Evolutionary conservation across 2,113 vertebrate genomes (phyloP), one percentile per base, ranked within the genome.

Genomic region (Cygnus atratus): DNA sequence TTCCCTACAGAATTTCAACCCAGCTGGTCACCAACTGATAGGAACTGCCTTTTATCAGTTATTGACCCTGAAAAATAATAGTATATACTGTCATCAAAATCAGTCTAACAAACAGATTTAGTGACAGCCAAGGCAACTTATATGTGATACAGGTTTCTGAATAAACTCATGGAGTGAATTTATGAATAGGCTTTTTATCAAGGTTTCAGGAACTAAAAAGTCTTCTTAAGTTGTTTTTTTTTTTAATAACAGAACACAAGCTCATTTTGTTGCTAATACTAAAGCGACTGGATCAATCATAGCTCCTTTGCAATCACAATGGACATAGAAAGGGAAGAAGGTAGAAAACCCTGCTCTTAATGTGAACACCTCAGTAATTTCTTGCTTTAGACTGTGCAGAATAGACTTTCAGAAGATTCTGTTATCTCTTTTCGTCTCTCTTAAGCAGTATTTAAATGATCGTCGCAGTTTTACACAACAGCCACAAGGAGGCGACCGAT

Each of bases 401-500:
- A 18, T 5, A 29, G 22, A 1, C 17, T 73, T 88, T 44, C 3
- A 3, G 65, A 43, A 31, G 39, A 52, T 0, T 0, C 19, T 12
- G 21, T 2, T 52, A 21, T 7, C 16, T 15, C 33, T 44, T 82
- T 68, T 11, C 0, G 41, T 16, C 25, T 8, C 46, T 2, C 37
- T 28, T 28, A 35, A 10, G 8, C 6, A 24, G 5, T 1, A 1
- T 3, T 31, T 37, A 4, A 24, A 4, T 8, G 0, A 0, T 2
- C 46, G 0, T 37, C 11, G 91, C 88, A 71, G 73, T 63, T 74
- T 65, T 46, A 2, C 1, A 0, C 83, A 58, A 11, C 14, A 90
- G 74, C 95, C 95, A 76, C 73, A 0, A 19, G 81, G 95, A 58
- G 95, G 95, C 90, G 2, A 73, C 93, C 91, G 88, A 92, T 3